phyloP scores from a whole-genome alignment of 2,113 vertebrate genomes.

The Naja naja region DNA sequence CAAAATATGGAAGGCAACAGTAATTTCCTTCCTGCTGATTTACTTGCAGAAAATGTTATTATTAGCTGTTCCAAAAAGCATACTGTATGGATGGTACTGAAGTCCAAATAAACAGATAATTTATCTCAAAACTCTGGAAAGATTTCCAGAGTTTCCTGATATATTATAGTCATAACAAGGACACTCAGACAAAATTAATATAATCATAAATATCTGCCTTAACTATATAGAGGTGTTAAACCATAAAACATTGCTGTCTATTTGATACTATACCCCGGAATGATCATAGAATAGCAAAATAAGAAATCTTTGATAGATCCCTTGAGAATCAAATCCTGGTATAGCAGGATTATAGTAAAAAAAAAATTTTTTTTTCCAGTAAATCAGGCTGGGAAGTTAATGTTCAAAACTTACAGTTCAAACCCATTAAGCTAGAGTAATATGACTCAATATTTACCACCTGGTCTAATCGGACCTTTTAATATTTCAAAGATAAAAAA shows the following conservation, averaged over 20 bases:
- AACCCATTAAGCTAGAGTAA: neutral
- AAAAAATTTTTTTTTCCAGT: neutral
- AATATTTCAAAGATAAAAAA: constrained; percentile 9
- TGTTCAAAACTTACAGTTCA: neutral
- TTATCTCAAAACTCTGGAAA: neutral
- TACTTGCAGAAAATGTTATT: constrained; percentile 15
- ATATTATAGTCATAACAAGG: constrained; percentile 18
- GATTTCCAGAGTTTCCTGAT: neutral
- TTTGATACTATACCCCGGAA: neutral
- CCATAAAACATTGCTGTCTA: constrained; percentile 4
- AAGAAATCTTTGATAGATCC: neutral
- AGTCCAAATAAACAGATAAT: neutral
- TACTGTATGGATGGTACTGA: neutral
- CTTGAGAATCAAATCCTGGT: neutral
- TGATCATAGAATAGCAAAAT: neutral
- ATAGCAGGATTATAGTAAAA: neutral
- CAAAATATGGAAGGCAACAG: constrained; percentile 6
- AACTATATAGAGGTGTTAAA: neutral
- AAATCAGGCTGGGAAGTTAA: neutral
- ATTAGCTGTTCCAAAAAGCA: neutral
- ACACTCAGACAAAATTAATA: constrained; percentile 20
- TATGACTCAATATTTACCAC: neutral
- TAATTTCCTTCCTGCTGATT: neutral
- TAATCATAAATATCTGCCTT: neutral
- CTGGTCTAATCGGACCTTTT: neutral